Evolutionary conservation across 2,113 vertebrate species (phyloP).

Genomic region (Sinosuthora webbiana): DNA sequence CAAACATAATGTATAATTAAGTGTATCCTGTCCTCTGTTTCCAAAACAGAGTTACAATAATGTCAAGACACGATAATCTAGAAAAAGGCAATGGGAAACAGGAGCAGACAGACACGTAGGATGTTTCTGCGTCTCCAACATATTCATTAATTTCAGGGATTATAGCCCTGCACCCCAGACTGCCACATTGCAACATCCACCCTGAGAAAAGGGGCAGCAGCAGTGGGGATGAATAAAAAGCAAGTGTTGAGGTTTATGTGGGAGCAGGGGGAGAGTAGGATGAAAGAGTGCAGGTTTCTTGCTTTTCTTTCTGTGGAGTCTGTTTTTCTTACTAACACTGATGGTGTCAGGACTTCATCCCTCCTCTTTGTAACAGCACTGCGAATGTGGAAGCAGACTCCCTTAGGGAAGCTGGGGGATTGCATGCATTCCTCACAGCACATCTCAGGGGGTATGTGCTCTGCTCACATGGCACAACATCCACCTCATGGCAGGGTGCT

Average conservation of each 20-base stretch:
- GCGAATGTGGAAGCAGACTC: accelerated
- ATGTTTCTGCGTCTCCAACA: accelerated
- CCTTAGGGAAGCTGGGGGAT: neutral
- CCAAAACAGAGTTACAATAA: neutral
- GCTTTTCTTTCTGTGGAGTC: neutral
- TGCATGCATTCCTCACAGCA: neutral
- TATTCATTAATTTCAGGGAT: neutral
- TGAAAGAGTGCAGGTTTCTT: neutral
- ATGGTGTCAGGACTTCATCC: neutral
- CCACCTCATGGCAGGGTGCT: neutral
- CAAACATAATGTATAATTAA: neutral
- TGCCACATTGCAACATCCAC: neutral
- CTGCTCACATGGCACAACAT: neutral
- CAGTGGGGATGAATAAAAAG: neutral
- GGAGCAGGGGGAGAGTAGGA: neutral
- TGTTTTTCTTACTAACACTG: neutral
- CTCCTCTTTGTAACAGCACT: neutral
- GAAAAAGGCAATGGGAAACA: neutral
- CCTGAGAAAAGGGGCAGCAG: neutral
- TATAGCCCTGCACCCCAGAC: accelerated
- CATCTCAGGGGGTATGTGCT: accelerated
- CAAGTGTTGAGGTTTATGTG: neutral
- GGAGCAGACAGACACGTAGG: accelerated
- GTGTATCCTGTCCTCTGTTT: neutral
- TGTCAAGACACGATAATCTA: neutral